A percentile compares a stretch with the other conserved stretches of the same genome.
These are phyloP conservation scores for Drosophila aff. DNA, from an alignment of 1,140 invertebrate genomes.

Conservation along the genomic window DNA sequence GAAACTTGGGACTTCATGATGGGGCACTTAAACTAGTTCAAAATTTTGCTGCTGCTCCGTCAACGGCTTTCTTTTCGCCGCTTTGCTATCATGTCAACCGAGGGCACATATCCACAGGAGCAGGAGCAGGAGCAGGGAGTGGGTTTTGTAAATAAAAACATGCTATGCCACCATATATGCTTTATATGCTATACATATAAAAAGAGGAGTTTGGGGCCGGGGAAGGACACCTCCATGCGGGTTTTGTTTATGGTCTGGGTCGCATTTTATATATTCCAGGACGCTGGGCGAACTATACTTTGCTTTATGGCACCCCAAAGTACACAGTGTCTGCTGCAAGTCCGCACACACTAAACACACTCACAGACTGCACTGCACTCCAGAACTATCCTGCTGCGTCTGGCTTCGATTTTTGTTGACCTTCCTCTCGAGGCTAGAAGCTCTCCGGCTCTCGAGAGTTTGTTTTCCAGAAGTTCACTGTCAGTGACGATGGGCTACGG, in stretches of 20 bases:
- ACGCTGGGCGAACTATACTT: slow-evolving; percentile 68
- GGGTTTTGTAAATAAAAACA: slow-evolving; percentile 79
- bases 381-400: slow-evolving; percentile 49
- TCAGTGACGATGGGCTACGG: not conserved
- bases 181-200: slow-evolving; percentile 13
- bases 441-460: slow-evolving; percentile 7
- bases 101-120: slow-evolving; percentile 40
- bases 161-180: slow-evolving; percentile 28
- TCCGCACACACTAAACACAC: slow-evolving; percentile 23
- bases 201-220: not conserved
- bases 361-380: slow-evolving; percentile 21
- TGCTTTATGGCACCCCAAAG: slow-evolving; percentile 81
- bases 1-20: slow-evolving; percentile 84
- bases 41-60: slow-evolving; percentile 67
- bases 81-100: slow-evolving; percentile 70
- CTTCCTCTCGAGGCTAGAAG: slow-evolving; percentile 53
- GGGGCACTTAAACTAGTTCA: slow-evolving; percentile 84
- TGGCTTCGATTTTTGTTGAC: slow-evolving; percentile 63
- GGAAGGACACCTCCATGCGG: slow-evolving; percentile 30
- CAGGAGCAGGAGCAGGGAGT: not conserved
- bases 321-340: slow-evolving; percentile 61
- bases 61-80: slow-evolving; percentile 48
- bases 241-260: slow-evolving; percentile 75
- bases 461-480: slow-evolving; percentile 23
- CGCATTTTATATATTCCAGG: slow-evolving; percentile 75